Evolutionary conservation across 2,797 vertebrate genomes (phyloP).

Genomic region (Denticeps clupeoides): DNA sequence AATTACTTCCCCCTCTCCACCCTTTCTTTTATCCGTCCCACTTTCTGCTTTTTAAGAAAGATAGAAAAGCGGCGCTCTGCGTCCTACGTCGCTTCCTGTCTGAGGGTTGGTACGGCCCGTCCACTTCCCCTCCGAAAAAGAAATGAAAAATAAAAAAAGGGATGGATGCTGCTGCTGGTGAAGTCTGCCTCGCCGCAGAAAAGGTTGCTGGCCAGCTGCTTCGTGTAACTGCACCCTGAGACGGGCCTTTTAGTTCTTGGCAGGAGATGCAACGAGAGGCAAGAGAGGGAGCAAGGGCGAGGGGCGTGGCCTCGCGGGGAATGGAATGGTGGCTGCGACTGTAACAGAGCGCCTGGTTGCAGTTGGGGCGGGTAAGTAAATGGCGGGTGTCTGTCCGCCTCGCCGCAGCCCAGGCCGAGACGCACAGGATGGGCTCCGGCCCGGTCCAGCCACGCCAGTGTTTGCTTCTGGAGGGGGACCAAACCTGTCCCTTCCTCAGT

Average conservation of each 20-base stretch:
- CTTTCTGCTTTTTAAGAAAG: conserved; percentile 53
- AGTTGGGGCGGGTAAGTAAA: too few species aligned
- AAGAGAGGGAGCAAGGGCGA: conserved; percentile 25
- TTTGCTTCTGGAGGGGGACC: conserved; percentile 48
- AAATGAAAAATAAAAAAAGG: too few species aligned
- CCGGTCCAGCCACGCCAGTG: too few species aligned
- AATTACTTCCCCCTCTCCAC: conserved; percentile 43
- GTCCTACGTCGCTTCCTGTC: conserved; percentile 67
- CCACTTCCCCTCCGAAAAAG: conserved; percentile 56
- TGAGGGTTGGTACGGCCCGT: conserved; percentile 49
- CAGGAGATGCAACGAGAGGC: conserved; percentile 54
- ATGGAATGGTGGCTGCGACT: too few species aligned
- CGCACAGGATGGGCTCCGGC: too few species aligned
- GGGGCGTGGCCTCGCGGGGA: background rate
- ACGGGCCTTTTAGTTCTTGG: conserved; percentile 65
- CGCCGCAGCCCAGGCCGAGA: too few species aligned
- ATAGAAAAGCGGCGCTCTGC: conserved; percentile 46
- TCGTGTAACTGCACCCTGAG: conserved; percentile 61
- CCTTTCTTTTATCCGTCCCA: conserved; percentile 28
- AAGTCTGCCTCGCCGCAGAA: too few species aligned
- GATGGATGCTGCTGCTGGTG: too few species aligned
- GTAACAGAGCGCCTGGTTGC: too few species aligned
- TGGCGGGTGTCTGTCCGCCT: too few species aligned
- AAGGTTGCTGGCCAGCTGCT: conserved; percentile 62
- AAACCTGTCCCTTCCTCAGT: conserved; percentile 58